Evolutionary conservation across 2,888 invertebrate species (phyloP), one percentile per base, ranked within the genome.

Genomic region (Sylvicola cinctus): DNA sequence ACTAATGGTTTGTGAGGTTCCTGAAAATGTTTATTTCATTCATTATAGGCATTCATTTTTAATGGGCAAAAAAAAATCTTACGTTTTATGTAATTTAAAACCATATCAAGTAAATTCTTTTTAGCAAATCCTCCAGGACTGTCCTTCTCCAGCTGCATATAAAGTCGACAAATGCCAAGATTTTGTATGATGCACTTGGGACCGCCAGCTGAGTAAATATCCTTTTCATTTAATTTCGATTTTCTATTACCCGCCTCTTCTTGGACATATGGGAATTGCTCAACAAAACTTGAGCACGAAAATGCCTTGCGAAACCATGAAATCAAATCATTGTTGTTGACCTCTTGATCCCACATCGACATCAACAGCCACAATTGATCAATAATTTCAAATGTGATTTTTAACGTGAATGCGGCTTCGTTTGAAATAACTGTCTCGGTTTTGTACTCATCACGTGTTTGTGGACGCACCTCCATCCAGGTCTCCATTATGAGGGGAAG

Each of bases 401-500:
- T 68, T 7, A 83, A 53, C 23, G 78, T 61, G 25, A 61, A 51
- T 3, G 70, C 66, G 14, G 71, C 69, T 54, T 81, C 80, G 40
- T 63, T 62, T 40, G 55, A 63, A 13, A 79, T 55, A 25, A 66
- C 29, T 7, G 31, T 14, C 16, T 29, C 51, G 39, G 60, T 59
- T 46, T 63, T 63, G 35, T 59, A 54, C 40, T 55, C 56, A 17
- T 50, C 44, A 17, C 53, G 55, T 17, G 49, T 51, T 39, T 49
- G 58, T 4, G 79, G 74, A 32, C 69, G 62, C 11, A 74, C 75
- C 62, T 88, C 88, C 16, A 81, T 52, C 84, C 87, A 88, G 33
- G 78, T 77, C 51, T 85, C 83, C 49, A 77, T 66, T 36, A 88
- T 61, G 16, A 88, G 57, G 1, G 85, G 81, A 56, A 85, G 63